Evolutionary conservation across 2,888 invertebrate species (phyloP), one percentile per base, ranked within the genome.

Genomic region (Yponomeuta plumbellus): DNA sequence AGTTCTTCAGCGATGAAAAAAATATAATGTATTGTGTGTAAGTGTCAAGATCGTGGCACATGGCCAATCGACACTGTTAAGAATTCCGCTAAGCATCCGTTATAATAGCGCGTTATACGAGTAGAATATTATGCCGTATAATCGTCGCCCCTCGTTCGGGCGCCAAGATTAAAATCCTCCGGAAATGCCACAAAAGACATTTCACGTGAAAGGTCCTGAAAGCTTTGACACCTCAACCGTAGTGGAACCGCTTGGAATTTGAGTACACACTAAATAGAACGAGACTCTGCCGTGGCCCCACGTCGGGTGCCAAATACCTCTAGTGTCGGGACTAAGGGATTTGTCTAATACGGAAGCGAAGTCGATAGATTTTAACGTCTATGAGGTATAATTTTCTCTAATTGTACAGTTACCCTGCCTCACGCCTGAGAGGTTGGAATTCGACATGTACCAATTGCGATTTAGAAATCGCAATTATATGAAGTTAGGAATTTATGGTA

Each of bases 141-240:
- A 52, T 4, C 44, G 17, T 52, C 17, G 44, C 21, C 13, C 59
- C 59, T 11, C 23, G 59, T 23, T 59, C 22, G 59, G 59, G 59
- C 11, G 59, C 59, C 59, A 59, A 59, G 21, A 59, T 59, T 21
- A 21, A 21, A 59, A 23, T 13, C 21, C 59, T 22, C 58, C 22
- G 10, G 22, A 58, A 11, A 58, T 58, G 20, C 59, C 21, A 17
- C 17, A 0, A 11, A 59, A 20, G 23, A 11, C 23, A 11, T 22
- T 13, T 13, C 22, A 21, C 11, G 11, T 11, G 23, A 22, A 13
- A 22, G 59, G 13, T 17, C 44, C 23, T 17, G 21, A 34, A 34
- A 34, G 21, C 59, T 59, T 59, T 59, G 21, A 13, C 59, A 59
- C 59, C 59, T 59, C 59, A 59, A 23, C 22, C 23, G 59, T 59